Conservation (phyloP, 2,113 vertebrate genomes). For the Siphamia tubifer region DNA sequence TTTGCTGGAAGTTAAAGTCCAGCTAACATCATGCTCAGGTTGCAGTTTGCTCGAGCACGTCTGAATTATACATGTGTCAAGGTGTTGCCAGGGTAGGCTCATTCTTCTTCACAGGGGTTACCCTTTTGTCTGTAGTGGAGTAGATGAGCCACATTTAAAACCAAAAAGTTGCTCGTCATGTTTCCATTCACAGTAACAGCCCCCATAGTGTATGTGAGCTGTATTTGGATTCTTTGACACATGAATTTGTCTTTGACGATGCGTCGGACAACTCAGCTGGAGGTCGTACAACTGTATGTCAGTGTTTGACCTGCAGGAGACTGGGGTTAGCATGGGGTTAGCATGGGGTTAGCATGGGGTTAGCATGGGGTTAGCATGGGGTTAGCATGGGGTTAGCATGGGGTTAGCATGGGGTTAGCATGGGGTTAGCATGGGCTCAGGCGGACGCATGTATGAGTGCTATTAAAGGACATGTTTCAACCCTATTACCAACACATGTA, state of each 20-base stretch:
- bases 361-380: no score
- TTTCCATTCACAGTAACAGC: background rate
- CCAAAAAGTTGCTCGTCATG: background rate
- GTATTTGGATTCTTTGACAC: background rate
- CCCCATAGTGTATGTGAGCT: background rate
- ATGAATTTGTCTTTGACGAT: background rate
- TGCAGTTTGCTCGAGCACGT: conserved; percentile 2
- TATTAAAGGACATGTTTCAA: no score
- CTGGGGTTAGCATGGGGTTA: no score
- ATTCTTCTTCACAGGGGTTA: background rate
- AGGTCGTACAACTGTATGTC: no score
- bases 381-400: no score
- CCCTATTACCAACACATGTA: no score
- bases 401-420: no score
- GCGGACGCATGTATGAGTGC: no score
- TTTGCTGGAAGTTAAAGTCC: background rate
- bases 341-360: no score
- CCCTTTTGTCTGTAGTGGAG: background rate
- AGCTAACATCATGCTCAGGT: background rate
- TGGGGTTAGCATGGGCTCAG: no score
- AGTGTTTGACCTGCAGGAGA: no score
- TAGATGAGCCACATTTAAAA: background rate
- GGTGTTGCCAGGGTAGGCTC: background rate
- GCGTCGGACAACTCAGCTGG: no score
- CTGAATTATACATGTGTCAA: conserved; percentile 16